These are phyloP conservation scores for Drosophila helvetica DNA, from an alignment of 2,888 invertebrate species.

Conservation along the genomic window DNA sequence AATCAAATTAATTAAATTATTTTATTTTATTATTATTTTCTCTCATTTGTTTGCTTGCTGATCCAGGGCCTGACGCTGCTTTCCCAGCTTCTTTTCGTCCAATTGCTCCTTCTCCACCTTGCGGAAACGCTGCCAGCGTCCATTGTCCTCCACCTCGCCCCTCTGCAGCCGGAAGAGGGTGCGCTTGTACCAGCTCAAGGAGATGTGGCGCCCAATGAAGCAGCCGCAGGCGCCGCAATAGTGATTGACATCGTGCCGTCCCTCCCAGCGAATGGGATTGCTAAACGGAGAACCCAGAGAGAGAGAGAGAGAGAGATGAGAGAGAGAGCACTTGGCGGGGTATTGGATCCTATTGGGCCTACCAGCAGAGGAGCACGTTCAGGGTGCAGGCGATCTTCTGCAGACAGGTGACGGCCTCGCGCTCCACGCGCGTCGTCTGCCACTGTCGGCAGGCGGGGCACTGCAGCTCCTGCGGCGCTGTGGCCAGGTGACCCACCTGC, in stretches of 20 bases:
- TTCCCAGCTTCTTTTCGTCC: slow-evolving; percentile 71
- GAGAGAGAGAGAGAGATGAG: neutral
- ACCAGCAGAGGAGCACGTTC: slow-evolving; percentile 80
- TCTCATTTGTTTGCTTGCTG: neutral
- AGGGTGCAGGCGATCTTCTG: slow-evolving; percentile 68
- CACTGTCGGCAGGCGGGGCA: slow-evolving; percentile 76
- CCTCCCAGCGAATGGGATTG: slow-evolving; percentile 77
- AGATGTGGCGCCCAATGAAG: slow-evolving; percentile 80
- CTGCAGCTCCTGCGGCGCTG: slow-evolving; percentile 67
- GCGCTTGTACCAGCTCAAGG: slow-evolving; percentile 81
- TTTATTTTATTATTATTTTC: slow-evolving; percentile 14
- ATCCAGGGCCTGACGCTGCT: slow-evolving; percentile 54
- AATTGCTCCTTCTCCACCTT: slow-evolving; percentile 75
- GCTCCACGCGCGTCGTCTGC: slow-evolving; percentile 60
- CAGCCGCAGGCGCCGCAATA: slow-evolving; percentile 82
- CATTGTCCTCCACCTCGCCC: slow-evolving; percentile 70
- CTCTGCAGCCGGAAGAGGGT: slow-evolving; percentile 77
- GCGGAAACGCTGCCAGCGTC: slow-evolving; percentile 73
- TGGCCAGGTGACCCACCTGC: slow-evolving; percentile 72
- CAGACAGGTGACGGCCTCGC: slow-evolving; percentile 68
- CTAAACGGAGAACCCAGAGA: slow-evolving; percentile 39
- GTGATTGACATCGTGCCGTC: slow-evolving; percentile 81
- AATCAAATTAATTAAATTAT: neutral
- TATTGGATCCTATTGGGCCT: slow-evolving; percentile 14
- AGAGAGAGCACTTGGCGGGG: neutral